Percentiles rank a stretch among this genome's conserved stretches.
phyloP scores from a whole-genome alignment of 2,113 vertebrate genomes.

The Xenopus borealis region DNA sequence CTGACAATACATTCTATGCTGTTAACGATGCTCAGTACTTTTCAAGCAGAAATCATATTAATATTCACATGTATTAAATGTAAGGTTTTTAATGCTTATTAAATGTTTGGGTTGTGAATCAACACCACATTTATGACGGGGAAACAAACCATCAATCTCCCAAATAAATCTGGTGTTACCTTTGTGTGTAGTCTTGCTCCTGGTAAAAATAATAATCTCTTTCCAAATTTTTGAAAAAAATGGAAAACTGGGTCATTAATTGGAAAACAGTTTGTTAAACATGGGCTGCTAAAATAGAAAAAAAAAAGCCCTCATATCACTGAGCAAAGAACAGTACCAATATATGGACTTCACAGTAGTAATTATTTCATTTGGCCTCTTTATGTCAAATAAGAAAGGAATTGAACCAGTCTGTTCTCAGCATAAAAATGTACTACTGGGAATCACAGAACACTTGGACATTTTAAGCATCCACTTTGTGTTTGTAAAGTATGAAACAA shows the following conservation, averaged over 20 bases:
- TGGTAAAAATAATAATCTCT: neutral
- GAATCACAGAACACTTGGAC: too few relatives aligned
- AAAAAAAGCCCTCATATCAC: too few relatives aligned
- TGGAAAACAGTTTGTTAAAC: too few relatives aligned
- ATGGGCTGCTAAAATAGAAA: too few relatives aligned
- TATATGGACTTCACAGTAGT: too few relatives aligned
- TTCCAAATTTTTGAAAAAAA: neutral
- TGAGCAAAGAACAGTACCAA: too few relatives aligned
- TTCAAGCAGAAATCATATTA: constrained; percentile 3
- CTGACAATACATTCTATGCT: neutral
- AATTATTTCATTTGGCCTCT: too few relatives aligned
- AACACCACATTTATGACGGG: neutral
- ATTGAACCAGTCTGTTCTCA: too few relatives aligned
- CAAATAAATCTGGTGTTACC: constrained; percentile 11
- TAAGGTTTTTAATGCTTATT: constrained; percentile 13
- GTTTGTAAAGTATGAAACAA: too few relatives aligned
- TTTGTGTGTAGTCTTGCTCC: constrained; percentile 6
- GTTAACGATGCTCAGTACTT: neutral
- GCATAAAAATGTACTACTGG: too few relatives aligned
- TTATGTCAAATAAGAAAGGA: too few relatives aligned
- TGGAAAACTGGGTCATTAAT: neutral
- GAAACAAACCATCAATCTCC: constrained; percentile 1
- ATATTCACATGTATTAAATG: constrained; percentile 5
- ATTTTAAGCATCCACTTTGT: too few relatives aligned
- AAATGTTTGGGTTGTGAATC: neutral